Evolutionary conservation across 2,888 invertebrate species (phyloP).

Genomic region (Melinaea marsaeus): DNA sequence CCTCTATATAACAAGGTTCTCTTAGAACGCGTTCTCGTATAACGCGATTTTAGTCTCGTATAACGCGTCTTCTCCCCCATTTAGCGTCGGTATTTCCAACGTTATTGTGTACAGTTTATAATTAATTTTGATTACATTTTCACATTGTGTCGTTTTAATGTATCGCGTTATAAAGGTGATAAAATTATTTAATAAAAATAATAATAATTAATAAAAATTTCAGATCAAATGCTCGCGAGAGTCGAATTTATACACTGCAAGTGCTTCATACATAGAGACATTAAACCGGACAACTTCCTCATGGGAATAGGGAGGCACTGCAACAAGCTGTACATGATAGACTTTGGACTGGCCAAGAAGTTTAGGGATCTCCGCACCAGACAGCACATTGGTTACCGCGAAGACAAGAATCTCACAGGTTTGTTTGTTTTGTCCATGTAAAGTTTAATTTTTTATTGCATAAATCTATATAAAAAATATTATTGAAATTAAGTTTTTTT

Average conservation of each 20-base stretch:
- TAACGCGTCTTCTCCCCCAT: no score
- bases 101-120: no score
- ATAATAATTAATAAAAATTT: neutral
- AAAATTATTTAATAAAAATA: neutral
- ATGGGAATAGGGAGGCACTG: constrained; percentile 99
- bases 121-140: no score
- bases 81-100: no score
- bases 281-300: constrained; percentile 98
- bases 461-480: no score
- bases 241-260: constrained; percentile 99
- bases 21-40: no score
- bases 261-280: constrained; percentile 99
- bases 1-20: no score
- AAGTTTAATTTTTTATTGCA: no score
- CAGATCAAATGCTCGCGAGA: constrained; percentile 84
- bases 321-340: constrained; percentile 99
- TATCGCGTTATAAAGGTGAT: neutral
- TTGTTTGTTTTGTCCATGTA: constrained; percentile 21
- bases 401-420: constrained; percentile 97
- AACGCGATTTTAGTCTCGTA: no score
- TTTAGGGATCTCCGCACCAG: constrained; percentile 95
- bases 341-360: constrained; percentile 99
- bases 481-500: no score
- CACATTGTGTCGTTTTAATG: no score
- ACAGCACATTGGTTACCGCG: constrained; percentile 96